These are phyloP conservation scores for Piscicola geometra DNA, from an alignment of 2,888 invertebrate species.

Conservation along the genomic window DNA sequence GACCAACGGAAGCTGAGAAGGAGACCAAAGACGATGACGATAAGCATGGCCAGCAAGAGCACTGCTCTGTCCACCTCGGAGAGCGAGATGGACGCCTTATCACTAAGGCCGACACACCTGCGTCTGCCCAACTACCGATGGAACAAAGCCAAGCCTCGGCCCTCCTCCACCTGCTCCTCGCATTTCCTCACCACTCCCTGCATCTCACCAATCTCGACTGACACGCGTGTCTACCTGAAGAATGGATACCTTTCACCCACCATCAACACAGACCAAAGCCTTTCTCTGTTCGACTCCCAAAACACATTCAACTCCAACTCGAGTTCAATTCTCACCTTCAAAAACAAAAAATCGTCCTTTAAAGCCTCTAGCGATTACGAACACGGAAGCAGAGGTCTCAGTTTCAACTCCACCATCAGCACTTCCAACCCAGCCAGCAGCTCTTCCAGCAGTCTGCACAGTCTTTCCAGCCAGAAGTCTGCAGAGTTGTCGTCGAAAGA, in stretches of 20 bases:
- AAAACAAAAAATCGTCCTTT: background rate
- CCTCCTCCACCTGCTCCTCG: constrained; percentile 27
- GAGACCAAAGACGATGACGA: constrained; percentile 23
- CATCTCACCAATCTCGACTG: constrained; percentile 1
- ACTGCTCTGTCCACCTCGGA: constrained; percentile 35
- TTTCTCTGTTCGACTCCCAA: background rate
- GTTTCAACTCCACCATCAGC: background rate
- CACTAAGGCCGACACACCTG: background rate
- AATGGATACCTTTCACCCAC: background rate
- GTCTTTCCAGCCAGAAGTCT: constrained; percentile 27
- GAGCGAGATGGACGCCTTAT: constrained; percentile 29
- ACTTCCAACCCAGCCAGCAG: constrained; percentile 17
- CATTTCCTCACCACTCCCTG: background rate
- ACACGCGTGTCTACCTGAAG: background rate
- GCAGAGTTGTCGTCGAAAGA: background rate
- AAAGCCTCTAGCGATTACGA: constrained; percentile 11
- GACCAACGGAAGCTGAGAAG: constrained; percentile 10
- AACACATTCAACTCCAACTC: background rate
- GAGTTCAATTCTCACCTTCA: background rate
- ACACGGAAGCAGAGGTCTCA: background rate
- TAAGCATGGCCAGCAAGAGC: constrained; percentile 2
- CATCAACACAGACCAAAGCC: background rate
- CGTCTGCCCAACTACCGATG: background rate
- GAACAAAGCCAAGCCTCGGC: background rate
- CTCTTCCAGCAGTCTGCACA: constrained; percentile 16